Conservation (phyloP, 1,140 invertebrate species). For the Xylocopa sonorina region DNA sequence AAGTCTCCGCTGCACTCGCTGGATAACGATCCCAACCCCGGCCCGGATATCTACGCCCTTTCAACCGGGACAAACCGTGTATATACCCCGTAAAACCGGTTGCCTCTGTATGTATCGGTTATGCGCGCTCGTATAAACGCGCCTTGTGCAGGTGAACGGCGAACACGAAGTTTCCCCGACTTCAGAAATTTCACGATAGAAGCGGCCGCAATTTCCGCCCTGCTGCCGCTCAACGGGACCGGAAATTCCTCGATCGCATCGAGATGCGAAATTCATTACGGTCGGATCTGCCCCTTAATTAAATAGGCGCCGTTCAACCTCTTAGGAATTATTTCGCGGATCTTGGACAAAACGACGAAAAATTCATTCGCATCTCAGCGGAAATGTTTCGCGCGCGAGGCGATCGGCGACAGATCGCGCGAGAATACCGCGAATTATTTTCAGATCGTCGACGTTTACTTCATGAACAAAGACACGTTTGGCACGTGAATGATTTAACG, state of each 20-base stretch:
- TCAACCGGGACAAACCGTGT: background rate
- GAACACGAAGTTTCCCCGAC: constrained; percentile 31
- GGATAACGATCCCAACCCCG: constrained; percentile 41
- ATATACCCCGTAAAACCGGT: constrained; percentile 43
- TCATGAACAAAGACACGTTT: too few relatives aligned
- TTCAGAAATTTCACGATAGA: constrained; percentile 41
- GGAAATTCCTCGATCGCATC: constrained; percentile 37
- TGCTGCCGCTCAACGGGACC: constrained; percentile 9
- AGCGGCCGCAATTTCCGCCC: constrained; percentile 12
- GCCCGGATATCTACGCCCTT: background rate
- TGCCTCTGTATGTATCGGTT: constrained; percentile 29
- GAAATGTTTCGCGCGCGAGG: too few relatives aligned
- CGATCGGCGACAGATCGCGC: too few relatives aligned
- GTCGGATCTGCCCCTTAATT: constrained; percentile 35
- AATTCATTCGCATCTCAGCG: too few relatives aligned
- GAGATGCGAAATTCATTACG: constrained; percentile 37
- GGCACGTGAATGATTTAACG: too few relatives aligned
- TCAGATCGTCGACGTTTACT: too few relatives aligned
- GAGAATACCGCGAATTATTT: too few relatives aligned
- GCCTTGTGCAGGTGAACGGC: constrained; percentile 36
- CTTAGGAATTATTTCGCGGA: constrained; percentile 14
- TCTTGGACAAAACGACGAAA: too few relatives aligned
- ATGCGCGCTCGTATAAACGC: constrained; percentile 60
- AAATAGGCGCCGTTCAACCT: constrained; percentile 12
- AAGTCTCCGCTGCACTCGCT: constrained; percentile 32